Base-by-base conservation (phyloP, 2,888 invertebrate species). In the Myathropa florea region DNA sequence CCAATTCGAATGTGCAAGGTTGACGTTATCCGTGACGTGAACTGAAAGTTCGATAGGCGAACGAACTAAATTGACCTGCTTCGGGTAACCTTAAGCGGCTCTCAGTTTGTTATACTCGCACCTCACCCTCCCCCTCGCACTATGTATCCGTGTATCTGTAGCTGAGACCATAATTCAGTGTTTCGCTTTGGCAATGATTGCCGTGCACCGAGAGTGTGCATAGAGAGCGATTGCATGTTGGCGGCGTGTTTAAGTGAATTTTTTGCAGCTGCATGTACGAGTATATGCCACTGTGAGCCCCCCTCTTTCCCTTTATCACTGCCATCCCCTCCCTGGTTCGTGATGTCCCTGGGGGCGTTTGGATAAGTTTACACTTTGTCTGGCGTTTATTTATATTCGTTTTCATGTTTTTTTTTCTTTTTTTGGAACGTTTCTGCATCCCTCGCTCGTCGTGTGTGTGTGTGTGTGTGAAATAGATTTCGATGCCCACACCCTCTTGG, bases 61-160 rank as follows among this genome's bases (percentile, higher is more conserved):
- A 92, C 90, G 91, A 92, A 91, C 92, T 92, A 91, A 91, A 91
- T 91, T 92, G 91, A 92, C 92, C 92, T 89, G 92, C 90, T 92
- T 92, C 90, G 89, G 71, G 89, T 90, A 91, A 91, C 91, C 91
- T 92, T 90, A 91, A 91, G 64, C 80, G 85, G 78, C 79, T 86
- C 59, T 86, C 83, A 57, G 71, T 86, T 78, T 46, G 65, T 63
- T 70, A 61, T 3, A 39, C 18, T 4, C 46, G 4, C n/a, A 14
- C n/a, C 36, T 21, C 60, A 64, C 60, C 53, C 28, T 21, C 21
- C 7, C 28, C 2, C 18, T 28, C 23, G 21, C 71, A 23, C 59
- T n/a, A n/a, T n/a, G n/a, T n/a, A n/a, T n/a, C 14, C 30, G 23
- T 59, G 30, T 76, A 33, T 30, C 21, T 33, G n/a, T 33, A 60